Percentiles rank a stretch among this genome's conserved stretches.
Conservation (phyloP, 92 coral and sea anemone genomes). For the Parazoanthus swiftii region DNA sequence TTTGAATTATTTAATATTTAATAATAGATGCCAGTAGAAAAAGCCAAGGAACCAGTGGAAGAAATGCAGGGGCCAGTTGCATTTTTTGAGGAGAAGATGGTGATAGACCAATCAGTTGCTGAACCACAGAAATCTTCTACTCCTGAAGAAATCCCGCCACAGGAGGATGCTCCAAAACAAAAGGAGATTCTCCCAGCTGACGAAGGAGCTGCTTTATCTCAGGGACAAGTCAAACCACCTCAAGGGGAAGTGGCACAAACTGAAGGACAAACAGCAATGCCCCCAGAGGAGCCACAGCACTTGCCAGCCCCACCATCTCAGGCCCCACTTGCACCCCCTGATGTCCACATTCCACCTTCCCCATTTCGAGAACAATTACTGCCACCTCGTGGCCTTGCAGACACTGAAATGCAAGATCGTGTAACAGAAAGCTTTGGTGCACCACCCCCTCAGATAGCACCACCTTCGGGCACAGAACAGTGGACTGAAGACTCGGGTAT, state of each 20-base stretch:
- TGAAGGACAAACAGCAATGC: not conserved
- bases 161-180: not conserved
- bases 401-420: slow-evolving; percentile 9
- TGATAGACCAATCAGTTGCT: not conserved
- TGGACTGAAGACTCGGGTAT: slow-evolving; percentile 33
- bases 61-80: not conserved
- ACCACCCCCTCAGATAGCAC: slow-evolving; percentile 10
- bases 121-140: not conserved
- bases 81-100: not conserved
- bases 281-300: not conserved
- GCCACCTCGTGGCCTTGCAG: slow-evolving; percentile 5
- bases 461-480: slow-evolving; percentile 5
- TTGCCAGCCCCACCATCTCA: not conserved
- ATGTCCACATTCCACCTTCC: not conserved
- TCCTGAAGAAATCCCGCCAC: not conserved
- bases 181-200: not conserved
- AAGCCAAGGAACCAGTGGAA: not conserved
- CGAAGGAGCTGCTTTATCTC: not conserved
- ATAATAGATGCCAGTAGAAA: slow-evolving; percentile 13
- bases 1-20: too few relatives aligned
- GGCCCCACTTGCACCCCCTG: not conserved
- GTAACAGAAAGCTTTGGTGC: not conserved
- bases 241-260: not conserved
- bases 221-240: not conserved
- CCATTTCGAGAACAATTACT: not conserved